A percentile compares a stretch with the other conserved stretches of the same genome.
Conservation (phyloP, 2,797 vertebrate species). For the Gouania willdenowi region DNA sequence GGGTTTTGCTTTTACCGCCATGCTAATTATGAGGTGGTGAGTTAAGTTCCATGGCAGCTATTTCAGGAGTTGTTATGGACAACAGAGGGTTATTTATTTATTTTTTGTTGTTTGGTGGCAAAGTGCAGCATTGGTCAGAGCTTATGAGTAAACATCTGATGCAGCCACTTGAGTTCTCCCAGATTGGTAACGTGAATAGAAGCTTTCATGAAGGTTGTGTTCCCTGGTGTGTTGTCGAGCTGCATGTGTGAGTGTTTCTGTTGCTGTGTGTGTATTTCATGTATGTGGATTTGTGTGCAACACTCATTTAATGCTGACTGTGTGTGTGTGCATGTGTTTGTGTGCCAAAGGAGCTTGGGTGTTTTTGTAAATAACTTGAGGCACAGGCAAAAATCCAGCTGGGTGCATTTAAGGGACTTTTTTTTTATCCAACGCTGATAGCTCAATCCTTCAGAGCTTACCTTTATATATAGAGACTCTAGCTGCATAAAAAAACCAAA, state of each 20-base stretch:
- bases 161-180: conserved; percentile 66
- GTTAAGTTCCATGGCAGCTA: conserved; percentile 29
- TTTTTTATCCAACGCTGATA: conserved; percentile 15
- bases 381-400: conserved; percentile 38
- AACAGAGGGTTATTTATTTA: conserved; percentile 33
- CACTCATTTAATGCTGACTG: neutral
- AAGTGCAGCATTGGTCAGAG: conserved; percentile 43
- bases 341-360: conserved; percentile 20
- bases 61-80: conserved; percentile 34
- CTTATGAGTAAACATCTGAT: conserved; percentile 70
- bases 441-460: conserved; percentile 38
- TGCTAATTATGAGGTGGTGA: conserved; percentile 31
- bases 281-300: conserved; percentile 1
- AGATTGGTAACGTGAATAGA: conserved; percentile 70
- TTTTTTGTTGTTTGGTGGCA: conserved; percentile 55
- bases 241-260: conserved; percentile 7
- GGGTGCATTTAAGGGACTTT: conserved; percentile 40
- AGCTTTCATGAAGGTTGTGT: conserved; percentile 56
- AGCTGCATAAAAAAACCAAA: conserved; percentile 31
- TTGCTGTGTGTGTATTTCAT: conserved; percentile 4
- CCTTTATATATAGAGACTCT: conserved; percentile 47
- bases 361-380: conserved; percentile 56
- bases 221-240: conserved; percentile 8
- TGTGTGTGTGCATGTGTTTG: conserved; percentile 11
- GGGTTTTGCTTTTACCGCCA: conserved; percentile 44